Conservation (phyloP, 2,888 invertebrate species). For the Hipparchia sbordonii region DNA sequence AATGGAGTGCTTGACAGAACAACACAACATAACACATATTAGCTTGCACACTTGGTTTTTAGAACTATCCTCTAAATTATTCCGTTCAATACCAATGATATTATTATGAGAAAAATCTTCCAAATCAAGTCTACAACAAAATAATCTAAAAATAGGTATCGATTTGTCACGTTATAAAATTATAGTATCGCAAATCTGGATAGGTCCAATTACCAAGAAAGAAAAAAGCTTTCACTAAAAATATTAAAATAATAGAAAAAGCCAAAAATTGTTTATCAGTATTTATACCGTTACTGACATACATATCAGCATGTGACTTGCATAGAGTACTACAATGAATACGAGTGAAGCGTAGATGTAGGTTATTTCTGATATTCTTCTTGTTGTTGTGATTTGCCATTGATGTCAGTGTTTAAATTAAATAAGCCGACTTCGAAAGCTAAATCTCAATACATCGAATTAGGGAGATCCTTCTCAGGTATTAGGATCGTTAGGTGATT, state of each 20-base stretch:
- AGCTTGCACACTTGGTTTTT: constrained; percentile 29
- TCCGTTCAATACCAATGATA: not conserved
- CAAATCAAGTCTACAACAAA: not conserved
- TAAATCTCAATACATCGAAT: constrained; percentile 76
- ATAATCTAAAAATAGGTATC: too few relatives aligned
- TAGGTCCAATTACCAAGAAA: constrained; percentile 22
- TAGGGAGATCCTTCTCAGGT: constrained; percentile 65
- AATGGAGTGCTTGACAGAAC: constrained; percentile 46
- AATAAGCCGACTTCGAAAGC: constrained; percentile 66
- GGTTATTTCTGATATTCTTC: constrained; percentile 63
- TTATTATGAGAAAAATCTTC: not conserved
- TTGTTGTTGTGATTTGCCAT: constrained; percentile 69
- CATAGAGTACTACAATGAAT: constrained; percentile 65
- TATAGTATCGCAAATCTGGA: not conserved
- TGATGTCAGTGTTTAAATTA: constrained; percentile 55
- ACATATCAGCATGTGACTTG: constrained; percentile 81
- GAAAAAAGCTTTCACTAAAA: constrained; percentile 14
- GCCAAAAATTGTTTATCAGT: constrained; percentile 72
- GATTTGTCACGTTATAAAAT: not conserved
- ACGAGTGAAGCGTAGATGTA: constrained; percentile 37
- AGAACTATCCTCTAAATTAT: constrained; percentile 16
- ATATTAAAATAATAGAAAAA: constrained; percentile 42
- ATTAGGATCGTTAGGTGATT: constrained; percentile 44
- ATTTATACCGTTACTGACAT: constrained; percentile 74
- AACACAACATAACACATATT: constrained; percentile 15